These are phyloP conservation scores for Sarcophaga carnaria DNA, from an alignment of 2,888 invertebrate genomes.

Conservation along the genomic window DNA sequence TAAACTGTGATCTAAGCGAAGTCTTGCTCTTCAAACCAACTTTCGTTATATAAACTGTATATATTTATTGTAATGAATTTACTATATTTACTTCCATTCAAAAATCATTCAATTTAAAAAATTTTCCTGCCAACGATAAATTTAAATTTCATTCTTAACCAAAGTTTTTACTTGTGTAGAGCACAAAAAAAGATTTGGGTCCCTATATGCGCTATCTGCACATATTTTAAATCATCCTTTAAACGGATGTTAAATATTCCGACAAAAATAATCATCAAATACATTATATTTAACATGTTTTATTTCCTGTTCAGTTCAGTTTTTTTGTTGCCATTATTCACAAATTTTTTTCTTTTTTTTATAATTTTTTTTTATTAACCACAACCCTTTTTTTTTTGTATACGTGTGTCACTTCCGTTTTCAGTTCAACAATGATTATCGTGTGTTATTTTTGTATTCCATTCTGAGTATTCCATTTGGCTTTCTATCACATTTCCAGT, in stretches of 20 bases:
- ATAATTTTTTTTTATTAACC: conserved; percentile 7
- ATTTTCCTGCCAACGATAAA: neutral
- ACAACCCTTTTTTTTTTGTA: conserved; percentile 33
- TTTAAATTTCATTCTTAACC: neutral
- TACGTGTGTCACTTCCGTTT: conserved; percentile 52
- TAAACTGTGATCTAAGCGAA: no score
- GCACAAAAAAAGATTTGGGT: neutral
- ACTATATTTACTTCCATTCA: no score
- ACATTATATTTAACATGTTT: conserved; percentile 57
- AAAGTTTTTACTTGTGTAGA: neutral
- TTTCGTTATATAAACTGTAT: no score
- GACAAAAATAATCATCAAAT: conserved; percentile 44
- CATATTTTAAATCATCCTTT: conserved; percentile 8
- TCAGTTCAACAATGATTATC: conserved; percentile 50
- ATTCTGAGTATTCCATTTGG: neutral
- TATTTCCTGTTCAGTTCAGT: conserved; percentile 28
- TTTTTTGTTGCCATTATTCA: neutral
- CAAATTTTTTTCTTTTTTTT: neutral
- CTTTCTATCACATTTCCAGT: conserved; percentile 19
- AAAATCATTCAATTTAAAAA: no score
- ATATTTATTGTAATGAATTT: no score
- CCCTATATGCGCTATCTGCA: neutral
- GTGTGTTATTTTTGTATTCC: conserved; percentile 27
- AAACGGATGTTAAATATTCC: conserved; percentile 53
- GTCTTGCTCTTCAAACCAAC: no score